Evolutionary conservation across 2,888 invertebrate genomes (phyloP).

Genomic region (Trissolcus brochymenae): DNA sequence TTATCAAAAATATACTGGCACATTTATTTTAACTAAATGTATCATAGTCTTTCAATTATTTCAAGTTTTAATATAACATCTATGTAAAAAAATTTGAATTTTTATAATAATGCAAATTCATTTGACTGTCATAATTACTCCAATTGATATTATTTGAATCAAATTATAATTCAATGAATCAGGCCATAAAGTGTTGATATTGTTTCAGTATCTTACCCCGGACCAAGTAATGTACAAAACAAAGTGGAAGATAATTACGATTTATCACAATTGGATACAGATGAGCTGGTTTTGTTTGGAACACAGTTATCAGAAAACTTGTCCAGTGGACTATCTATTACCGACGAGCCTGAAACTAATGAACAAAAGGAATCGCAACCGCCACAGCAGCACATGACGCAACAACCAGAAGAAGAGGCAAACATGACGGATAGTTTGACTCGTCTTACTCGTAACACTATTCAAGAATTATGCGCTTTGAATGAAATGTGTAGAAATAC

Average conservation of each 20-base stretch:
- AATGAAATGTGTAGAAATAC: constrained; percentile 68
- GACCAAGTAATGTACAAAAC: not conserved
- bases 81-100: not conserved
- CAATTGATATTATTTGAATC: not conserved
- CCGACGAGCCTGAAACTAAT: constrained; percentile 68
- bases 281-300: constrained; percentile 74
- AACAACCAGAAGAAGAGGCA: constrained; percentile 12
- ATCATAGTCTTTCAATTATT: too few relatives aligned
- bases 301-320: constrained; percentile 77
- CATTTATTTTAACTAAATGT: too few relatives aligned
- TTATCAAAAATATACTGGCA: too few relatives aligned
- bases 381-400: constrained; percentile 6
- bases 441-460: constrained; percentile 76
- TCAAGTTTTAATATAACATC: too few relatives aligned
- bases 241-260: constrained; percentile 65
- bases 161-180: not conserved
- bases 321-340: constrained; percentile 77
- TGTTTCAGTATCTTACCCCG: constrained; percentile 12
- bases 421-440: constrained; percentile 71
- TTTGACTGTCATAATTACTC: not conserved
- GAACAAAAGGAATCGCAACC: constrained; percentile 1
- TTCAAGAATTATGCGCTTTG: constrained; percentile 74
- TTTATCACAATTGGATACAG: constrained; percentile 73
- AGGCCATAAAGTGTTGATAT: not conserved
- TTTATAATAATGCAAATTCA: not conserved